A percentile compares a stretch with the other conserved stretches of the same genome.
Conservation (phyloP, 2,797 vertebrate species). For the Poeciliopsis turneri region DNA sequence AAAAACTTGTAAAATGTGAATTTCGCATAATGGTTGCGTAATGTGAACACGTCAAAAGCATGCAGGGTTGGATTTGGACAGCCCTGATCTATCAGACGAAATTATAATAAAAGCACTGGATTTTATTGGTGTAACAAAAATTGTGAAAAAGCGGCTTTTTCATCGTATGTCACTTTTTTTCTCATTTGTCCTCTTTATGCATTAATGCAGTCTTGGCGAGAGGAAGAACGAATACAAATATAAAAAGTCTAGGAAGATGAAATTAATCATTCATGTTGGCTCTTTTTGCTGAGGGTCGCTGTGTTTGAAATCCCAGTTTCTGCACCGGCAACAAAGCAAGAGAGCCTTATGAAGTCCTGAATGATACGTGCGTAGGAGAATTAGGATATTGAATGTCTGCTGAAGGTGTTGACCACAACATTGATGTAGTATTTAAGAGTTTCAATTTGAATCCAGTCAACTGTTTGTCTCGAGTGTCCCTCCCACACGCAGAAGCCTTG, state of each 20-base stretch:
- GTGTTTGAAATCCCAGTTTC: slow-evolving; percentile 3
- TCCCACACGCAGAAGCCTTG: slow-evolving; percentile 56
- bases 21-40: too few relatives aligned
- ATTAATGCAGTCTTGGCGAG: not conserved
- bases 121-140: not conserved
- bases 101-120: not conserved
- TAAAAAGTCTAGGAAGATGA: not conserved
- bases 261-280: not conserved
- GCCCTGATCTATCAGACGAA: not conserved
- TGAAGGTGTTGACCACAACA: slow-evolving; percentile 42
- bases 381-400: slow-evolving; percentile 30
- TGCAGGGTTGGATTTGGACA: not conserved
- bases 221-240: not conserved
- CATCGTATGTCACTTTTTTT: not conserved
- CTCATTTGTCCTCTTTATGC: not conserved
- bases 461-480: slow-evolving; percentile 48
- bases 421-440: slow-evolving; percentile 24
- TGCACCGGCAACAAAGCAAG: not conserved
- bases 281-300: not conserved
- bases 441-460: slow-evolving; percentile 38
- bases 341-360: slow-evolving; percentile 9
- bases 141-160: not conserved
- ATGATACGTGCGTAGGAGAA: slow-evolving; percentile 35
- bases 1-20: too few relatives aligned
- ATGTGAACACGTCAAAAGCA: not conserved